Conservation (phyloP, 2,888 invertebrate species). For the Blera fallax region DNA sequence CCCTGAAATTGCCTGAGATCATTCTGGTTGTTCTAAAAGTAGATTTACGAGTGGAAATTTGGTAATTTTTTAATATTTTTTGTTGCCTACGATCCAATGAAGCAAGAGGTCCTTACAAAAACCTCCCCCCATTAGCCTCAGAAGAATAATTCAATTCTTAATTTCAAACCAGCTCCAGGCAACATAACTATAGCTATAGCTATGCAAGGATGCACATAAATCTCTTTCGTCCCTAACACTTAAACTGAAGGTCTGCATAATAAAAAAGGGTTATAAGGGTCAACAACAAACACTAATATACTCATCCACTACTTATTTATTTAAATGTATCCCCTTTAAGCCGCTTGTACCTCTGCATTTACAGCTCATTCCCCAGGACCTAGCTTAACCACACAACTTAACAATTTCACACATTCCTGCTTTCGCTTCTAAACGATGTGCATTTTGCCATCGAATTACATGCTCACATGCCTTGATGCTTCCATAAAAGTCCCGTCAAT, state of each 20-base stretch:
- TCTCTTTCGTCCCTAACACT: background rate
- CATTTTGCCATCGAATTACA: constrained; percentile 68
- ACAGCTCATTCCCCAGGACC: constrained; percentile 22
- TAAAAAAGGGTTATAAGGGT: background rate
- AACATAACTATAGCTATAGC: background rate
- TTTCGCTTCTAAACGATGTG: constrained; percentile 56
- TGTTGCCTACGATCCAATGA: too few relatives aligned
- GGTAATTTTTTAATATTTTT: too few relatives aligned
- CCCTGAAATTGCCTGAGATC: too few relatives aligned
- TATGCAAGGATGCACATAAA: background rate
- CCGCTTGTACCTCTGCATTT: background rate
- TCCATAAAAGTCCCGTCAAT: constrained; percentile 67
- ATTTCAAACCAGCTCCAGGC: background rate
- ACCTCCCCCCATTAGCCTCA: background rate
- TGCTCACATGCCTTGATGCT: constrained; percentile 66
- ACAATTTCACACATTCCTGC: constrained; percentile 68
- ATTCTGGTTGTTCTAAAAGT: too few relatives aligned
- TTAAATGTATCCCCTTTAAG: background rate
- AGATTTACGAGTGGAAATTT: too few relatives aligned
- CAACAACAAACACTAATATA: background rate
- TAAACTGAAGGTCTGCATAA: background rate
- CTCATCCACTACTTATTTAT: background rate
- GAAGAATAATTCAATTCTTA: background rate
- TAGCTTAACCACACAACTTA: constrained; percentile 48
- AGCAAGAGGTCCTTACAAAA: background rate